Conservation (phyloP, 2,888 invertebrate genomes). For the Caenorhabditis virilis region DNA sequence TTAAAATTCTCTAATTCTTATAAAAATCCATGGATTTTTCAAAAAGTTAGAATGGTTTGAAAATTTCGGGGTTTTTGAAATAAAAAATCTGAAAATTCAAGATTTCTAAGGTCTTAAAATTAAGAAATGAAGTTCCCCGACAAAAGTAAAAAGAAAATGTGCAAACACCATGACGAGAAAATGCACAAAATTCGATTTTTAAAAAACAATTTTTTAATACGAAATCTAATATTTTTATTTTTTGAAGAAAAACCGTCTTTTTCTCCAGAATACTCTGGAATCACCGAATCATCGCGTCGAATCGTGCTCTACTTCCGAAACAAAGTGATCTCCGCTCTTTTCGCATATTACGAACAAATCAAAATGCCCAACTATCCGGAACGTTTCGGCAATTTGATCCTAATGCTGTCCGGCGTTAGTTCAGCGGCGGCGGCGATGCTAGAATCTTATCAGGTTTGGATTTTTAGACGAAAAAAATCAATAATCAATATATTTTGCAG, state of each 20-base stretch:
- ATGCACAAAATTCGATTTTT: too few relatives aligned
- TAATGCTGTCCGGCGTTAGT: constrained; percentile 57
- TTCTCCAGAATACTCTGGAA: constrained; percentile 47
- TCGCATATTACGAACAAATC: constrained; percentile 56
- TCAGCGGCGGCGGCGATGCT: constrained; percentile 60
- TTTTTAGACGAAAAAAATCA: neutral
- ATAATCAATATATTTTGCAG: constrained; percentile 18
- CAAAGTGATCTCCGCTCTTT: constrained; percentile 56
- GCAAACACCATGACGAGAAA: too few relatives aligned
- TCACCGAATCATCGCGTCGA: constrained; percentile 49
- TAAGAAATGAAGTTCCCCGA: too few relatives aligned
- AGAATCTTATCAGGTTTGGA: constrained; percentile 55
- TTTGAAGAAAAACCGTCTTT: too few relatives aligned
- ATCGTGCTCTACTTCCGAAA: constrained; percentile 48
- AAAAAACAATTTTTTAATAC: too few relatives aligned
- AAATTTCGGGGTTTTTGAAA: too few relatives aligned
- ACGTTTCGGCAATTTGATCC: constrained; percentile 60
- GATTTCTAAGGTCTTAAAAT: too few relatives aligned
- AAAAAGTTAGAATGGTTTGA: too few relatives aligned
- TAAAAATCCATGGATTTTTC: too few relatives aligned
- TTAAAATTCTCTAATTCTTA: neutral
- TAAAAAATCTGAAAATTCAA: too few relatives aligned
- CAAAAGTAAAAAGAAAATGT: too few relatives aligned
- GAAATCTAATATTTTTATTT: too few relatives aligned
- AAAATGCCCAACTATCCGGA: constrained; percentile 45